Base-by-base conservation (phyloP, 1,140 invertebrate genomes). In the Cydia splendana region DNA sequence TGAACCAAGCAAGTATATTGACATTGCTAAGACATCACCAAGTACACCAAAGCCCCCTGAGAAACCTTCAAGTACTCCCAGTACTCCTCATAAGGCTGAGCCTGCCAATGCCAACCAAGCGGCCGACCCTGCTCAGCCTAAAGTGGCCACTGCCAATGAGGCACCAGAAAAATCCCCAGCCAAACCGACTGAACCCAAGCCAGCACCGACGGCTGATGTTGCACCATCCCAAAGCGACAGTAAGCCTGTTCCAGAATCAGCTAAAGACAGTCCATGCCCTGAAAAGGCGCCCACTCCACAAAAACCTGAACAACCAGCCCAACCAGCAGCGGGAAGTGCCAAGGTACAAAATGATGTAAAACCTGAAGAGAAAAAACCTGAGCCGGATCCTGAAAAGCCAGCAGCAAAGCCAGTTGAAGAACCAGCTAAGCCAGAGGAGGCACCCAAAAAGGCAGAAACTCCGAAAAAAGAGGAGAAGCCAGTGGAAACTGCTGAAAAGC, bases 1-100 rank as follows among this genome's bases (percentile, higher is more conserved):
- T 76, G 91, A 93, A 81, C 76, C 82, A 45, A 90, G 91, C 71
- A 90, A 91, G 78, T 89, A 91, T 5, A 93, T 92, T 74, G 91
- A 93, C 79, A 91, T 92, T 81, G 88, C 90, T 65, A 92, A 91
- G 82, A 91, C 90, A 38, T 92, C 89, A 82, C 92, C 89, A n/a
- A 92, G 91, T 83, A 89, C 89, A 71, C 84, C 90, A 75, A 92
- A 92, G 76, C 92, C 91, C 57, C 89, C 89, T 80, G 91, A 93
- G 80, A 92, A 90, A 77, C 82, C 85, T 30, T 74, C 77, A 15
- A 88, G 80, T 82, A 77, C 87, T 15, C 88, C 86, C 28, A 83
- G 75, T 75, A 92, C 88, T 34, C 88, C 90, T 20, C 88, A 90
- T 45, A 92, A 92, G 79, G 71, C 75, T 78, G 89, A 91, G 34